A percentile compares a stretch with the other conserved stretches of the same genome.
These are phyloP conservation scores for Mungos mungo DNA, from an alignment of 2,113 vertebrate species.

Conservation along the genomic window DNA sequence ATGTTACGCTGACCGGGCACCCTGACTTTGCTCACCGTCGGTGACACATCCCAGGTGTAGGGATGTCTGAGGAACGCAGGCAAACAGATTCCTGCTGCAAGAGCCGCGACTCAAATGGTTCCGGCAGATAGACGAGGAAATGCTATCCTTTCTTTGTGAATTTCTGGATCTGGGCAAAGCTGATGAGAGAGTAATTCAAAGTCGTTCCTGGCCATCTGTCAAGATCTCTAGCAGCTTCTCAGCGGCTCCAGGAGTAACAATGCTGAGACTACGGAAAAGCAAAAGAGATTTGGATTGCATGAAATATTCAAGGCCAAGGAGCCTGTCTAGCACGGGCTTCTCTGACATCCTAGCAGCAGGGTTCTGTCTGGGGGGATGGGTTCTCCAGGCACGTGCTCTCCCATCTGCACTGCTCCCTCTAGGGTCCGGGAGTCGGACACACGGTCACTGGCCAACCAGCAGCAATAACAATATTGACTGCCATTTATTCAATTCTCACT, in stretches of 20 bases:
- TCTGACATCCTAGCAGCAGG: neutral
- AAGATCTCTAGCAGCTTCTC: neutral
- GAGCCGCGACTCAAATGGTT: neutral
- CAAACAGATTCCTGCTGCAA: rapidly evolving
- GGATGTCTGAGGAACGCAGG: too few species aligned
- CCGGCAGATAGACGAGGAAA: too few species aligned
- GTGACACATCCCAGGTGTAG: neutral
- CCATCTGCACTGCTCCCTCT: too few species aligned
- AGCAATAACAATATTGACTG: neutral
- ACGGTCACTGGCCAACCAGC: neutral
- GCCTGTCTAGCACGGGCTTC: neutral
- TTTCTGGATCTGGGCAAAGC: neutral
- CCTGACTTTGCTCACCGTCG: neutral
- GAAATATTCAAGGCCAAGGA: neutral
- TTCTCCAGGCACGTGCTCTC: neutral
- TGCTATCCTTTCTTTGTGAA: neutral
- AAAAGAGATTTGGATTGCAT: neutral
- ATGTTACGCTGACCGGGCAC: neutral
- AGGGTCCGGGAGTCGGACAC: neutral
- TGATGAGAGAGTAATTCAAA: neutral
- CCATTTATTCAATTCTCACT: neutral
- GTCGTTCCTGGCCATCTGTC: neutral
- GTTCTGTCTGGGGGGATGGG: rapidly evolving
- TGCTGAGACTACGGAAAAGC: neutral
- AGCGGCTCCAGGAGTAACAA: neutral